These are phyloP conservation scores for Spinus olivaceus DNA, from an alignment of 2,797 vertebrate species.

Conservation along the genomic window DNA sequence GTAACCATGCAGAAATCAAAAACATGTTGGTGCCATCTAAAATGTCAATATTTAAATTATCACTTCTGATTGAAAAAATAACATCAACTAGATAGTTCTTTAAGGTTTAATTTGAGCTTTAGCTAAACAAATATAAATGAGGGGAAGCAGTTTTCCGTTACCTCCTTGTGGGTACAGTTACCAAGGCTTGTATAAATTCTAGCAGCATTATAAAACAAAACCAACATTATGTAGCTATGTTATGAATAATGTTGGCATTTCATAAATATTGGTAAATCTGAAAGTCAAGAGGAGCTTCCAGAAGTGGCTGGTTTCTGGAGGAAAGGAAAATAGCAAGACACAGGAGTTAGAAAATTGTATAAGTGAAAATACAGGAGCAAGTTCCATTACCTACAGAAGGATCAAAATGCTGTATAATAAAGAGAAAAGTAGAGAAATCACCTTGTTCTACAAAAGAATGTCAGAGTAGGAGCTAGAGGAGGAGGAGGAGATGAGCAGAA, in stretches of 20 bases:
- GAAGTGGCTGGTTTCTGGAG: neutral
- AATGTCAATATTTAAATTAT: slow-evolving; percentile 70
- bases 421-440: neutral
- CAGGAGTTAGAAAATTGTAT: neutral
- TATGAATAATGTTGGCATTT: neutral
- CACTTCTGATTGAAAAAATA: slow-evolving; percentile 32
- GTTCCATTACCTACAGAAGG: neutral
- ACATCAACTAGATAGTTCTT: slow-evolving; percentile 7
- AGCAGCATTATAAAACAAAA: neutral
- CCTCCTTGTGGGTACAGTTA: neutral
- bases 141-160: neutral
- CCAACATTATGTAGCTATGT: neutral
- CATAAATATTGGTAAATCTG: neutral
- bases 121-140: slow-evolving; percentile 19
- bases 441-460: neutral
- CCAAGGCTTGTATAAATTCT: neutral
- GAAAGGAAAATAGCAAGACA: neutral
- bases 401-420: neutral
- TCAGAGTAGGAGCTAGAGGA: neutral
- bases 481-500: neutral
- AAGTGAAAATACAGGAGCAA: neutral
- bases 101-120: slow-evolving; percentile 46
- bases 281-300: neutral
- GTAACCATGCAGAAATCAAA: slow-evolving; percentile 53
- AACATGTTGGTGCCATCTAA: slow-evolving; percentile 44